Conservation (phyloP, 1,140 invertebrate genomes). For the Sycophaga agraensis region DNA sequence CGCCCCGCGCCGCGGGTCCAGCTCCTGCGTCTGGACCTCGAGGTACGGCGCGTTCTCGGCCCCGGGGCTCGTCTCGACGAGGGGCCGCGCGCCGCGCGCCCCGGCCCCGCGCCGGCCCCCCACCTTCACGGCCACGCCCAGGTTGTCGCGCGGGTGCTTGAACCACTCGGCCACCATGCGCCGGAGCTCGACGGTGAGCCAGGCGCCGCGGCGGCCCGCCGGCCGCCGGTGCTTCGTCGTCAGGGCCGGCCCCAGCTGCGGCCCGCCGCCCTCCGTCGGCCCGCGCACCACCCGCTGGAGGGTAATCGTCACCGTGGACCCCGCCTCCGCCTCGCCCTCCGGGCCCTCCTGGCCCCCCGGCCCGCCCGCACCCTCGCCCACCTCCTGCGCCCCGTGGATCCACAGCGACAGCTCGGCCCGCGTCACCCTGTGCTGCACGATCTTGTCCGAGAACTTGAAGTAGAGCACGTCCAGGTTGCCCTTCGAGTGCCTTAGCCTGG, state of each 20-base stretch:
- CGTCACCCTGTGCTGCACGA: conserved; percentile 58
- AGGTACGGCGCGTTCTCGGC: conserved; percentile 55
- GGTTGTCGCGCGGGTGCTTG: conserved; percentile 68
- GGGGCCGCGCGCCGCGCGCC: conserved; percentile 35
- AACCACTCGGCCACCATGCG: conserved; percentile 77
- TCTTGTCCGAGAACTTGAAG: conserved; percentile 63
- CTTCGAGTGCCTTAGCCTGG: conserved; percentile 55
- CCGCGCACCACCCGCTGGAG: conserved; percentile 51
- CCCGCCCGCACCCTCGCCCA: conserved; percentile 15
- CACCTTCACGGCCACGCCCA: conserved; percentile 74
- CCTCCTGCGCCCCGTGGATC: conserved; percentile 49
- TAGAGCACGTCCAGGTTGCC: conserved; percentile 56
- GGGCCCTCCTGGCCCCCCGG: conserved; percentile 4
- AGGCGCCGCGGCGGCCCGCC: conserved; percentile 61
- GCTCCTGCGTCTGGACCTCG: conserved; percentile 83
- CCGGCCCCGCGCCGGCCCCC: conserved; percentile 34
- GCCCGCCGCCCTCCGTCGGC: conserved; percentile 38
- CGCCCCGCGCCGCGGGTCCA: conserved; percentile 66
- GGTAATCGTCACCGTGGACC: conserved; percentile 45
- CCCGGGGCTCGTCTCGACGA: conserved; percentile 52
- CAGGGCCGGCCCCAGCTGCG: conserved; percentile 43
- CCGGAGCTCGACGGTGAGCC: conserved; percentile 75
- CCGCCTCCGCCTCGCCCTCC: conserved; percentile 15
- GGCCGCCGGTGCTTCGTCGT: conserved; percentile 52
- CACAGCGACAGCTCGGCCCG: conserved; percentile 60